Evolutionary conservation across 2,113 vertebrate genomes (phyloP), one percentile per base, ranked within the genome.

Genomic region (Puffinus mauretanicus): DNA sequence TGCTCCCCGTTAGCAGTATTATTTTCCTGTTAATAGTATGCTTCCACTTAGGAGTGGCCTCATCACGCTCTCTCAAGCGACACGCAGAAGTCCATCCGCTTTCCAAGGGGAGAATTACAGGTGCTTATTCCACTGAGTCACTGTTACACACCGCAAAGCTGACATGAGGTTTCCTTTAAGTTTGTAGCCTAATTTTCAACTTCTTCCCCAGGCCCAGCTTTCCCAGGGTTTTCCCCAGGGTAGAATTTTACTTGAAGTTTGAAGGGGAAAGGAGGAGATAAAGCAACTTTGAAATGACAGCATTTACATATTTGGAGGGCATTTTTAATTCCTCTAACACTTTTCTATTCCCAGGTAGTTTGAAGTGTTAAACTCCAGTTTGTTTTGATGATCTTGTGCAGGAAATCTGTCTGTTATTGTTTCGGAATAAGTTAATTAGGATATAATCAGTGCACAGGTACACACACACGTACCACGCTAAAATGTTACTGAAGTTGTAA

Each of bases 301-400:
- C 18, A 57, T 81, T 92, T 94, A 71, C 46, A 18, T 81, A 81
- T 92, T 90, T 77, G 79, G 72, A 90, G 80, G 60, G 52, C 67
- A 75, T 92, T 81, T 92, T 93, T 71, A 86, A 82, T 86, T 93
- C 81, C 47, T 91, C 52, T 79, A 49, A 81, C 34, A 36, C 7
- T 42, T 67, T 87, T 49, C 51, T 49, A 18, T 73, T 83, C 65
- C 57, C 46, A 91, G 25, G 46, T 83, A 72, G 83, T 78, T 86
- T 82, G 77, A 92, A 95, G 76, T 75, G 76, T 79, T 88, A 86
- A 94, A 86, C n/a, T 75, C 44, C 11, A 16, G 49, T 78, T 90
- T 78, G 55, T 73, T 93, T 86, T 88, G 76, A 73, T 92, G 38
- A 73, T 47, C 82, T 82, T 34, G 27, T 54, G 42, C 36, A 86